Percentiles rank a stretch among this genome's conserved stretches.
Conservation (phyloP, 2,888 invertebrate species). For the Disparrhopalites patrizii region DNA sequence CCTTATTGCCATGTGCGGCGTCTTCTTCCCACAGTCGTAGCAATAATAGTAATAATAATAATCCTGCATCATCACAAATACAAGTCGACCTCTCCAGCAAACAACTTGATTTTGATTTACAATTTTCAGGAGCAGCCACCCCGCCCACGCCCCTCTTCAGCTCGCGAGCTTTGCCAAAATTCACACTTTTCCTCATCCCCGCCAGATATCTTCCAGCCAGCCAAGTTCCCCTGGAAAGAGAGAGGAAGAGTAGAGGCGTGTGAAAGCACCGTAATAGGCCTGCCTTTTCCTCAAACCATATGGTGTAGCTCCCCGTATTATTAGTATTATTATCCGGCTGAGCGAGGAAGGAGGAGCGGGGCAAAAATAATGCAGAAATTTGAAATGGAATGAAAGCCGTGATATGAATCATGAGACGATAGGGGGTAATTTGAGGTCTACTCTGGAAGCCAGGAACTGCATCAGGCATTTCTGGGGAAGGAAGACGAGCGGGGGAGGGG, state of each 20-base stretch:
- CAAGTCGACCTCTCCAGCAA: not conserved
- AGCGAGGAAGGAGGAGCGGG: not conserved
- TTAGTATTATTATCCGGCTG: not conserved
- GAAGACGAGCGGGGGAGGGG: not conserved
- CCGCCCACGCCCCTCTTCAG: not conserved
- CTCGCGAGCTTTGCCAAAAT: not conserved
- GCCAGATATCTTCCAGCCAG: not conserved
- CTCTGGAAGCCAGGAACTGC: not conserved
- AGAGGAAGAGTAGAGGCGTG: not conserved
- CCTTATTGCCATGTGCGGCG: not conserved
- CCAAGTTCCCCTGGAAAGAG: not conserved
- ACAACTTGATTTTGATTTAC: not conserved
- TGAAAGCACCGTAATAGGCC: too few species aligned
- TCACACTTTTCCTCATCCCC: not conserved
- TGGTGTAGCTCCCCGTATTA: slow-evolving; percentile 8
- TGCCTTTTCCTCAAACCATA: not conserved
- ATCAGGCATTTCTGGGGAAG: not conserved
- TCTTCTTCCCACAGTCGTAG: not conserved
- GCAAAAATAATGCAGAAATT: slow-evolving; percentile 7
- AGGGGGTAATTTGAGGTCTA: slow-evolving; percentile 29
- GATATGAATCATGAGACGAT: slow-evolving; percentile 31
- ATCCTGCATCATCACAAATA: slow-evolving; percentile 6
- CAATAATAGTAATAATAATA: not conserved
- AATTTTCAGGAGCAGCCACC: not conserved
- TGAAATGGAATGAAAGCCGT: slow-evolving; percentile 17